phyloP scores from a whole-genome alignment of 2,113 vertebrate genomes.

The Merops nubicus region DNA sequence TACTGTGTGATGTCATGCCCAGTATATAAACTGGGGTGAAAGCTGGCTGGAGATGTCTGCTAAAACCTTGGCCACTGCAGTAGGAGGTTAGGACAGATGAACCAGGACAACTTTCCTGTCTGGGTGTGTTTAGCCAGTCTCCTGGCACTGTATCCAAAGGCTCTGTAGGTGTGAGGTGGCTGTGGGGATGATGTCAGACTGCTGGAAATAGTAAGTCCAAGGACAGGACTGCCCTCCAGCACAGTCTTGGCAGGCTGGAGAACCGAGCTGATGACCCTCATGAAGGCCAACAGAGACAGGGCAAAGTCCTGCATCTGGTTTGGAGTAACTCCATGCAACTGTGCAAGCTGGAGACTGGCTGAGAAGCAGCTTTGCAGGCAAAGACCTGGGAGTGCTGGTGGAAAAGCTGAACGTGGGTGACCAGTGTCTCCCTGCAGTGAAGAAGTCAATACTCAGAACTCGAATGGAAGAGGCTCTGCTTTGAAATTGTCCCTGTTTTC shows the following conservation, averaged over 20 bases:
- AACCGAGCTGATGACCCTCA: background rate
- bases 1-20: background rate
- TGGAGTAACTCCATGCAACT: rapidly evolving
- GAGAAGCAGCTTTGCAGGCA: background rate
- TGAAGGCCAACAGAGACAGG: rapidly evolving
- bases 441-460: background rate
- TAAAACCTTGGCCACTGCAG: background rate
- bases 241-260: background rate
- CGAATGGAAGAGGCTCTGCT: background rate
- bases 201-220: too few species aligned
- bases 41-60: background rate
- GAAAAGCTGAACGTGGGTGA: background rate
- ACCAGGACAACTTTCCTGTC: background rate
- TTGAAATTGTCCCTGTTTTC: background rate
- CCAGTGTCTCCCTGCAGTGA: background rate
- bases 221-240: background rate
- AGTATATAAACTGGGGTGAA: background rate
- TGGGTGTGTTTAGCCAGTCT: background rate
- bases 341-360: background rate
- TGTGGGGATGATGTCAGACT: background rate
- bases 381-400: background rate
- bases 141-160: background rate
- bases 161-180: background rate
- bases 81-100: background rate
- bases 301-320: too few species aligned